A percentile compares a stretch with the other conserved stretches of the same genome.
Evolutionary conservation across 2,888 invertebrate genomes (phyloP).

Genomic region (Apantesis nais): DNA sequence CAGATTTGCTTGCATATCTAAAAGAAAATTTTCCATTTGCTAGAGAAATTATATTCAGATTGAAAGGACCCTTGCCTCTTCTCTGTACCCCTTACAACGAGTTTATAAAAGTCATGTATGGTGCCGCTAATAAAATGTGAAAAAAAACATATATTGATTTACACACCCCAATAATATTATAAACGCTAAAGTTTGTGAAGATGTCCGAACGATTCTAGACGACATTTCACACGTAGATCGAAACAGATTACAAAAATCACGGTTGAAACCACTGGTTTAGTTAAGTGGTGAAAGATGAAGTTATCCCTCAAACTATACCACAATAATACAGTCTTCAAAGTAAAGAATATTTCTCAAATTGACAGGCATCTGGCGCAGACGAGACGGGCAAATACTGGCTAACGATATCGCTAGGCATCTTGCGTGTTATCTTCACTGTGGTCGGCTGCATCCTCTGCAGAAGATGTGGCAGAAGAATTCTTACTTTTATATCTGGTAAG

Average conservation of each 20-base stretch:
- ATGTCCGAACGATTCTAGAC: no score
- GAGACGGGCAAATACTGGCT: conserved; percentile 84
- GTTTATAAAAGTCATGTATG: background rate
- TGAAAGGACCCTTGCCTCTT: no score
- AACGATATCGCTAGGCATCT: conserved; percentile 86
- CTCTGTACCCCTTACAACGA: no score
- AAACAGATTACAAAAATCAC: no score
- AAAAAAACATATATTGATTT: background rate
- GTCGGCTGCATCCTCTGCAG: conserved; percentile 87
- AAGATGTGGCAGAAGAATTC: conserved; percentile 85
- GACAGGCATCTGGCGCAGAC: conserved; percentile 83
- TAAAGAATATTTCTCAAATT: conserved; percentile 28
- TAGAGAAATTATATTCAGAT: no score
- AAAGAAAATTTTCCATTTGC: no score
- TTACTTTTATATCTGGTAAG: conserved; percentile 88
- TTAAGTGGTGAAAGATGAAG: no score
- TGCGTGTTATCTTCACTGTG: conserved; percentile 87
- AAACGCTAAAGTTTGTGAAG: background rate
- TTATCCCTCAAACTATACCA: no score
- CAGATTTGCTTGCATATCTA: no score
- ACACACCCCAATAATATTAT: background rate
- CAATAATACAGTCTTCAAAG: no score
- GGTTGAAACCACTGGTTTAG: no score
- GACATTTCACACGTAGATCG: no score
- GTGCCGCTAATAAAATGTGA: background rate